A percentile compares a stretch with the other conserved stretches of the same genome.
phyloP scores from a whole-genome alignment of 2,888 invertebrate genomes.

The Alentia gelatinosa region DNA sequence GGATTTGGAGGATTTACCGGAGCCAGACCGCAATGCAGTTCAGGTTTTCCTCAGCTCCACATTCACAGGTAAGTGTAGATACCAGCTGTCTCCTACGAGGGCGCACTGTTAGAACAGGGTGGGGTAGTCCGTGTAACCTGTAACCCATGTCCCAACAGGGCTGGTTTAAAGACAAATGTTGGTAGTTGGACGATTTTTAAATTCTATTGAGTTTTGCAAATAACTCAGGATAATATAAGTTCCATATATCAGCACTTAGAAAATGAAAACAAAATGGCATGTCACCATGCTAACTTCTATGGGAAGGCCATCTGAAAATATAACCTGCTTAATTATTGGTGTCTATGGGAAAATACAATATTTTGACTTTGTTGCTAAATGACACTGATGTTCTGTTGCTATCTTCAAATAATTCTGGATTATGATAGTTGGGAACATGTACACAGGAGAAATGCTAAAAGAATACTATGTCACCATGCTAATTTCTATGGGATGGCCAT shows the following conservation, averaged over 20 bases:
- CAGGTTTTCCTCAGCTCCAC: slow-evolving; percentile 46
- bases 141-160: background rate
- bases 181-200: background rate
- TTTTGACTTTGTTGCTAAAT: too few relatives aligned
- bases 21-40: background rate
- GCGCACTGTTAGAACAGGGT: background rate
- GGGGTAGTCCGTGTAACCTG: background rate
- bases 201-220: background rate
- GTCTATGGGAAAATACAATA: too few relatives aligned
- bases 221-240: background rate
- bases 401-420: too few relatives aligned
- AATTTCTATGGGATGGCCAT: too few relatives aligned
- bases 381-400: too few relatives aligned
- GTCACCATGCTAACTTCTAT: too few relatives aligned
- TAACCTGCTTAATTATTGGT: too few relatives aligned
- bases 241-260: background rate
- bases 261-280: too few relatives aligned
- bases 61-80: slow-evolving; percentile 23
- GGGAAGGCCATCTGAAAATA: too few relatives aligned
- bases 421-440: too few relatives aligned
- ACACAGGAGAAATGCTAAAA: too few relatives aligned
- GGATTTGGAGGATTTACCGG: slow-evolving; percentile 3
- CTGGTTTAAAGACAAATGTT: background rate
- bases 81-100: background rate
- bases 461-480: too few relatives aligned